Percentiles rank a stretch among this genome's conserved stretches.
phyloP scores from a whole-genome alignment of 2,888 invertebrate genomes.

The Eulithis prunata region DNA sequence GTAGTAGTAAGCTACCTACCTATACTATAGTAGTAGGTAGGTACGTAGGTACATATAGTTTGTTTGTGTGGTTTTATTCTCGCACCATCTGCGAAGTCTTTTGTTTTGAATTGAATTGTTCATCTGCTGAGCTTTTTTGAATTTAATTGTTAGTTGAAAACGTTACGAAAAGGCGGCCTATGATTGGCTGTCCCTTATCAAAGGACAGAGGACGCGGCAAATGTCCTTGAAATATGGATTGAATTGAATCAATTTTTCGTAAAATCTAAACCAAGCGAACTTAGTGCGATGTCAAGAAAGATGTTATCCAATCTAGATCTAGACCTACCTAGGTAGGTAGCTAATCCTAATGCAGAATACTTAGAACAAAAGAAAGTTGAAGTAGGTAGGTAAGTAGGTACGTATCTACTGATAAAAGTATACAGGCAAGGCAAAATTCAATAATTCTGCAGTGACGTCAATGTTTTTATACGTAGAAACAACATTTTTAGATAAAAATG shows the following conservation, averaged over 20 bases:
- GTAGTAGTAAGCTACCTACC: not conserved
- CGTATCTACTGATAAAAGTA: not conserved
- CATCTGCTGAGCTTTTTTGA: not conserved
- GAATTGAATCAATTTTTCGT: no score
- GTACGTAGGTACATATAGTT: no score
- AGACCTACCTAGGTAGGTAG: no score
- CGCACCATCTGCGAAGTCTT: no score
- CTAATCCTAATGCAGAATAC: no score
- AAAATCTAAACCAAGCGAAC: no score
- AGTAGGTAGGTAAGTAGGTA: not conserved
- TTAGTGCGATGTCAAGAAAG: no score
- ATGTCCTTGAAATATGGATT: constrained; percentile 57
- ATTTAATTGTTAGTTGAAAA: constrained; percentile 46
- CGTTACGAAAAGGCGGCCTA: constrained; percentile 61
- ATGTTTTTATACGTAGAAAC: not conserved
- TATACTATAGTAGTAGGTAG: no score
- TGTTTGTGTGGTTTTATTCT: no score
- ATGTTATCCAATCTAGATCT: no score
- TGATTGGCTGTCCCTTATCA: constrained; percentile 77
- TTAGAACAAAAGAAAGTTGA: no score
- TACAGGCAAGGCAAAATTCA: not conserved
- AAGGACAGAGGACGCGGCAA: constrained; percentile 54
- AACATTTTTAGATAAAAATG: not conserved
- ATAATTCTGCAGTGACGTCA: not conserved
- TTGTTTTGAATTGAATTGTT: no score